phyloP scores from a whole-genome alignment of 2,888 invertebrate genomes.

The Sinhomidia bicolor region DNA sequence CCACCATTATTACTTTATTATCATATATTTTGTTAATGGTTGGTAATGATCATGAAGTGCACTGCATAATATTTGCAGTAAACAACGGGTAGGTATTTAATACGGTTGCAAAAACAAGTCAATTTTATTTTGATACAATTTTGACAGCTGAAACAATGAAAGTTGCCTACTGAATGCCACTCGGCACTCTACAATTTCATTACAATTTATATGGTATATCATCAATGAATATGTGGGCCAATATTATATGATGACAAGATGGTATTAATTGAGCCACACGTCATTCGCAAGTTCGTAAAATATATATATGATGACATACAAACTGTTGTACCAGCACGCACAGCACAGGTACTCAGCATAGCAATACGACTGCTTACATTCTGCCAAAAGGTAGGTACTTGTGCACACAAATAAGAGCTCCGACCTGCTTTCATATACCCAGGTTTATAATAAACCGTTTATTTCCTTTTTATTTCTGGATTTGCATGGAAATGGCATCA shows the following conservation, averaged over 20 bases:
- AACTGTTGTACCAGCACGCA: too few species aligned
- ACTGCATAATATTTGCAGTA: not conserved
- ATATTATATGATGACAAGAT: not conserved
- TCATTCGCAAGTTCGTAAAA: not conserved
- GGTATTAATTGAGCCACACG: not conserved
- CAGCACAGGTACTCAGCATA: too few species aligned
- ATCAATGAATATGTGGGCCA: slow-evolving; percentile 13
- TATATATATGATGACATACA: not conserved
- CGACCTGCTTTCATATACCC: too few species aligned
- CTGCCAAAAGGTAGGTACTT: not conserved
- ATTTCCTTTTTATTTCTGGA: slow-evolving; percentile 35
- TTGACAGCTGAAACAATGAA: slow-evolving; percentile 14
- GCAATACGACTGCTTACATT: not conserved
- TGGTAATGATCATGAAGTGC: slow-evolving; percentile 30
- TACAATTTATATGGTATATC: not conserved
- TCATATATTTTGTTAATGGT: not conserved
- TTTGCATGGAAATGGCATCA: slow-evolving; percentile 31
- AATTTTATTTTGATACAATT: not conserved
- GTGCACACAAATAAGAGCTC: too few species aligned
- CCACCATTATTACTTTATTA: not conserved
- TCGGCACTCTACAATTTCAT: not conserved
- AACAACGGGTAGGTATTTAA: not conserved
- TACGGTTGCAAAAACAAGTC: not conserved
- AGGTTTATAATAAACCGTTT: not conserved
- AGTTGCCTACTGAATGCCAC: not conserved